phyloP scores from a whole-genome alignment of 2,888 invertebrate genomes.

The Lucinisca nassula region DNA sequence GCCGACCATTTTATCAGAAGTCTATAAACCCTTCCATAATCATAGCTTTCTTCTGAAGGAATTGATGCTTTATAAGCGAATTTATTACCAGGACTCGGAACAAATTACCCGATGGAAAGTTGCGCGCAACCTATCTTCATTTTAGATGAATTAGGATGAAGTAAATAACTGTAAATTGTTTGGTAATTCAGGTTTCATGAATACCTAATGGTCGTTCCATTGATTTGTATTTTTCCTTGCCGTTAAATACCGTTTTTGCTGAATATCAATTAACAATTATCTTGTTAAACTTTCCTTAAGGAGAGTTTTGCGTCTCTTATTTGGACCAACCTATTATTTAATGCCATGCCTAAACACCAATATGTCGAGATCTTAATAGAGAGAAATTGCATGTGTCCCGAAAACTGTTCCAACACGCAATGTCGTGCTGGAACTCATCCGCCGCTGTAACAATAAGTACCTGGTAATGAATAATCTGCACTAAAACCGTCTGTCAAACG shows the following conservation, averaged over 20 bases:
- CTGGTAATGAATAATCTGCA: neutral
- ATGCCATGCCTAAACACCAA: conserved; percentile 2
- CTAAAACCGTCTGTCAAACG: neutral
- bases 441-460: neutral
- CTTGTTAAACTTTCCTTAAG: conserved; percentile 4
- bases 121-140: neutral
- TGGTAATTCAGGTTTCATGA: conserved; percentile 12
- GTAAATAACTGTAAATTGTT: conserved; percentile 17
- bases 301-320: neutral
- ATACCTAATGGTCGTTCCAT: conserved; percentile 10
- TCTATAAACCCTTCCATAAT: neutral
- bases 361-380: conserved; percentile 11
- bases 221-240: neutral
- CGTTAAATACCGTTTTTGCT: conserved; percentile 4
- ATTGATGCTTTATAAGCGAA: conserved; percentile 3
- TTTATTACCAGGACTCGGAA: neutral
- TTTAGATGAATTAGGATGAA: neutral
- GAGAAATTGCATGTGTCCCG: neutral
- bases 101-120: neutral
- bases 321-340: conserved; percentile 9
- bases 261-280: conserved; percentile 17
- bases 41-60: neutral
- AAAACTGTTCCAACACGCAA: neutral
- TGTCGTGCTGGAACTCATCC: neutral
- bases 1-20: neutral